Conservation (phyloP, 1,140 invertebrate species). For the Cherax quadricarinatus region DNA sequence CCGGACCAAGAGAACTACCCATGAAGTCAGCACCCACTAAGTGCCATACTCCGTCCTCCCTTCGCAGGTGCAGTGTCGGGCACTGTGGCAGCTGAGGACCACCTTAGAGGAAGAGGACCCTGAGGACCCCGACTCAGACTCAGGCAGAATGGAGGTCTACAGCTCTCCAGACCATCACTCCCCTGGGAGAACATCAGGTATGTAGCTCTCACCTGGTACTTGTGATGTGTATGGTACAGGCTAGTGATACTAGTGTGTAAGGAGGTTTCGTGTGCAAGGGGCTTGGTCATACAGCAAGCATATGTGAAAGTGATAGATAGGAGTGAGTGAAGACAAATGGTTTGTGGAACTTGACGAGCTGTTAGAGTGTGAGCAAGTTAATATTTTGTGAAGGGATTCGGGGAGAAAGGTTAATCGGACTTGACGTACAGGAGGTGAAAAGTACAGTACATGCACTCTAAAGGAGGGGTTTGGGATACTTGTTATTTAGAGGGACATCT, state of each 20-base stretch:
- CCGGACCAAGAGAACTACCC: neutral
- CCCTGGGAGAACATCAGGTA: slow-evolving; percentile 40
- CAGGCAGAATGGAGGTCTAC: slow-evolving; percentile 60
- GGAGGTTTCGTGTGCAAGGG: too few relatives aligned
- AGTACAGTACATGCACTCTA: too few relatives aligned
- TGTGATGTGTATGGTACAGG: neutral
- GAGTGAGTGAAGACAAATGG: too few relatives aligned
- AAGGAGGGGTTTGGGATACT: too few relatives aligned
- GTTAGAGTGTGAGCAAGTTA: too few relatives aligned
- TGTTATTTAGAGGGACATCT: too few relatives aligned
- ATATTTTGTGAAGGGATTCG: too few relatives aligned
- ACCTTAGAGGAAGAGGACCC: slow-evolving; percentile 79
- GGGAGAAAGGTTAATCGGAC: too few relatives aligned
- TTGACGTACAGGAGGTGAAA: too few relatives aligned
- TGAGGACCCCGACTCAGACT: slow-evolving; percentile 58
- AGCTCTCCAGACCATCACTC: slow-evolving; percentile 61
- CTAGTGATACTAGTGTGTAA: too few relatives aligned
- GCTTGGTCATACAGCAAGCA: neutral
- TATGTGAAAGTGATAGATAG: too few relatives aligned
- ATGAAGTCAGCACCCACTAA: slow-evolving; percentile 62
- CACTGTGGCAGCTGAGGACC: slow-evolving; percentile 79
- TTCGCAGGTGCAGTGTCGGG: slow-evolving; percentile 76
- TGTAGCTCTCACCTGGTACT: neutral
- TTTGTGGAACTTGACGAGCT: too few relatives aligned
- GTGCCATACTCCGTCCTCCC: neutral